Base-by-base conservation (phyloP, 2,888 invertebrate genomes). In the Leucania comma region DNA sequence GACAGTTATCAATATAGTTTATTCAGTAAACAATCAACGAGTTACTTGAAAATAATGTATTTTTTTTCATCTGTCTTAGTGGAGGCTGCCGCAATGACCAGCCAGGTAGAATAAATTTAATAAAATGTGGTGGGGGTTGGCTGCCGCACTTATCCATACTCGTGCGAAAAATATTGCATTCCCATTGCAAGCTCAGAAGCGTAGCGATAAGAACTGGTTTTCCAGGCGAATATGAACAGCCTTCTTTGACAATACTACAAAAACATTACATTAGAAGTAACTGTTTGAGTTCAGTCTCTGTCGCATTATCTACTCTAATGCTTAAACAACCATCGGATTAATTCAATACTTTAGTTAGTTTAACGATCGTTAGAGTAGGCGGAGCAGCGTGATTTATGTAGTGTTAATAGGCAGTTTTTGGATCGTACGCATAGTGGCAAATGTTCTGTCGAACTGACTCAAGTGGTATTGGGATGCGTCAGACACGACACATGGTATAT, bases 341-440 rank as follows among this genome's bases (percentile, higher is more conserved):
- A 80, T 84, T 69, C 74, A 76, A 76, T 70, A 74, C 69, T 72
- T 71, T 54, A 60, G 71, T 69, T 68, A 59, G 62, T 77, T 68
- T 81, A 85, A 84, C 75, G 84, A 72, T 84, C 83, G 83, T 84
- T 84, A 85, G 83, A 68, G 63, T 50, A 64, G 83, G 85, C 75
- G 82, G 81, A 63, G 66, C 26, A 38, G 53, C 48, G 70, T 81
- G 84, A 84, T 85, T 84, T 83, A 84, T 84, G 71, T 77, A 51
- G 76, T 83, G 84, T 62, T 85, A 85, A 84, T 85, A 78, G 83
- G 76, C 72, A 70, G 78, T 76, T 67, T 80, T 80, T 75, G 74
- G 62, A 72, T 60, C 66, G 57, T 58, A 72, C 50, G 35, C 64
- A 79, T 79, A 72, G 79, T 79, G 78, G 70, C 61, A 71, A 71